A percentile compares a stretch with the other conserved stretches of the same genome.
Evolutionary conservation across 2,888 invertebrate species (phyloP).

Genomic region (Lasiommata megera): DNA sequence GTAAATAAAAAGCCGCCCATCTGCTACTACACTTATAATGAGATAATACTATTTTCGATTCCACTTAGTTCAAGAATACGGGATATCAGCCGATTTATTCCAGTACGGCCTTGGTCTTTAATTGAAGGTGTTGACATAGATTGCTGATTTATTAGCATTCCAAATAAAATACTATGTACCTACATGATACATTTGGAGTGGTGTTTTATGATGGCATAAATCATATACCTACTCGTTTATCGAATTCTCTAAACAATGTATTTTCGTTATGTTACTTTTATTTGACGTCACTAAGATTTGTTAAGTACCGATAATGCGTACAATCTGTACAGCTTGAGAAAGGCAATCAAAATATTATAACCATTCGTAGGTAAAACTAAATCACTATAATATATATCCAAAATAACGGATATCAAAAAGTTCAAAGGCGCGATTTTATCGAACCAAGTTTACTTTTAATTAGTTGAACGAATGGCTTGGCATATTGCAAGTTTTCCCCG

Average conservation of each 20-base stretch:
- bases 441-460: too few relatives aligned
- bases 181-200: constrained; percentile 11
- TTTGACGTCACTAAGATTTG: constrained; percentile 13
- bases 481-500: too few relatives aligned
- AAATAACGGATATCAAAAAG: too few relatives aligned
- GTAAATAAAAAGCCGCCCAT: background rate
- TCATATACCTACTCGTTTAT: constrained; percentile 19
- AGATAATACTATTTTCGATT: constrained; percentile 66
- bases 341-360: background rate
- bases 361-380: too few relatives aligned
- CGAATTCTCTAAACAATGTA: constrained; percentile 24
- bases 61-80: constrained; percentile 71
- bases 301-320: background rate
- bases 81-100: constrained; percentile 52
- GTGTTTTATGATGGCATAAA: constrained; percentile 22
- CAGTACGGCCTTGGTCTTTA: constrained; percentile 63
- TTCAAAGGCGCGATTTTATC: too few relatives aligned
- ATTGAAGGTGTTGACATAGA: constrained; percentile 76
- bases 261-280: constrained; percentile 16
- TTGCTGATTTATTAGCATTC: constrained; percentile 65
- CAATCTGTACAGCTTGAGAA: background rate
- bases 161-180: constrained; percentile 39
- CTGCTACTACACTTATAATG: constrained; percentile 53
- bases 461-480: too few relatives aligned
- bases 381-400: too few relatives aligned